Evolutionary conservation across 2,113 vertebrate genomes (phyloP), one percentile per base, ranked within the genome.

Genomic region (Condylura cristata): DNA sequence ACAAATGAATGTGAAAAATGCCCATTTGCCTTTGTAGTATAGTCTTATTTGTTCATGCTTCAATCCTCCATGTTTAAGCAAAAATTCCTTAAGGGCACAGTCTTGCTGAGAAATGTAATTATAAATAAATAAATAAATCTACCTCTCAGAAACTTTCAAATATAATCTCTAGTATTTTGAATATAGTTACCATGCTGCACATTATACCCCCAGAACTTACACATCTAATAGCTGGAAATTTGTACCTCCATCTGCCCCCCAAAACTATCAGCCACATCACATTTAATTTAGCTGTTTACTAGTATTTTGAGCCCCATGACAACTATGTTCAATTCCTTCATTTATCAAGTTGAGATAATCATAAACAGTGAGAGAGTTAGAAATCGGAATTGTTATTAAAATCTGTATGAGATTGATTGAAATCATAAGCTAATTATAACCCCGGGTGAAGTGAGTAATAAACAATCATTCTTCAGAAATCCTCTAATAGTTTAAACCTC

Each of bases 391-490:
- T 90, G 46, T 85, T 90, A 93, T 74, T 60, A 89, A 86, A 89
- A 78, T 37, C 10, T 58, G 20, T 56, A 44, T 81, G 34, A 72
- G 26, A 51, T 8, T 75, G 48, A 90, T 39, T 93, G 51, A 92
- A 90, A 65, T 65, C 41, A 2, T 82, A 72, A 90, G 17, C 34
- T 93, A 65, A 26, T 89, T 95, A 34, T 79, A 96, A 96, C 53
- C 26, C 61, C 78, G 44, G 61, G 48, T 68, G 41, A 95, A 81
- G 71, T 76, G 34, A 17, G 28, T 71, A 80, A 65, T 28, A 75
- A 91, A 63, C 79, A 68, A 75, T 91, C 17, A 79, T 90, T 93
- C 37, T 78, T 89, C 6, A 65, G 34, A 87, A 93, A 56, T 44
- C 8, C 32, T 78, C 8, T 76, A 85, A 58, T 58, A 81, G 72